Evolutionary conservation across 2,888 invertebrate species (phyloP).

Genomic region (Drosophila dives): DNA sequence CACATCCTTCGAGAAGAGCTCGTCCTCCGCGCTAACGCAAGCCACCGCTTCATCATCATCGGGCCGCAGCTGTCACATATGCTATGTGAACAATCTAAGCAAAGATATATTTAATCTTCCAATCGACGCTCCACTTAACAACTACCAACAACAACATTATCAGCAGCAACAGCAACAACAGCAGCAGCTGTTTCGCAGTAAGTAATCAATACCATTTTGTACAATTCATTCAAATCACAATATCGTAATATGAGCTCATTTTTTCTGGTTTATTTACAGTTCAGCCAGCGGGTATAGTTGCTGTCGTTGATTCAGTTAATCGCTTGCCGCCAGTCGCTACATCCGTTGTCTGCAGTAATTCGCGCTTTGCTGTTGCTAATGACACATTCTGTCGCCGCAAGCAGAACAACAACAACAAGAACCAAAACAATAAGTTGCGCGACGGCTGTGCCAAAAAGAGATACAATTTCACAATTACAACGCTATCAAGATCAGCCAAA

Average conservation of each 20-base stretch:
- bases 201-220: constrained; percentile 1
- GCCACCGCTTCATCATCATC: constrained; percentile 63
- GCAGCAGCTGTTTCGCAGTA: constrained; percentile 18
- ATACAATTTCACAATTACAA: constrained; percentile 84
- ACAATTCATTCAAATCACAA: background rate
- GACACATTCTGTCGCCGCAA: constrained; percentile 73
- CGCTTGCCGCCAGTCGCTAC: constrained; percentile 24
- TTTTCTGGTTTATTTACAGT: constrained; percentile 3
- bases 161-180: constrained; percentile 8
- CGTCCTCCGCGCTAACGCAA: constrained; percentile 16
- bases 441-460: constrained; percentile 74
- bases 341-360: constrained; percentile 70
- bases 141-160: constrained; percentile 37
- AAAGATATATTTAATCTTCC: constrained; percentile 84
- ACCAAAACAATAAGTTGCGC: constrained; percentile 68
- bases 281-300: constrained; percentile 8
- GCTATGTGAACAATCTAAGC: constrained; percentile 84
- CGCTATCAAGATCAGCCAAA: constrained; percentile 79
- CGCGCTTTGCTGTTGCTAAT: constrained; percentile 75
- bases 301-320: constrained; percentile 8
- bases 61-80: constrained; percentile 84
- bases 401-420: constrained; percentile 74
- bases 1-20: constrained; percentile 81
- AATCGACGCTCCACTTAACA: constrained; percentile 36
- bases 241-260: background rate